phyloP scores from a whole-genome alignment of 2,113 vertebrate species.

The Cavia aperea region DNA sequence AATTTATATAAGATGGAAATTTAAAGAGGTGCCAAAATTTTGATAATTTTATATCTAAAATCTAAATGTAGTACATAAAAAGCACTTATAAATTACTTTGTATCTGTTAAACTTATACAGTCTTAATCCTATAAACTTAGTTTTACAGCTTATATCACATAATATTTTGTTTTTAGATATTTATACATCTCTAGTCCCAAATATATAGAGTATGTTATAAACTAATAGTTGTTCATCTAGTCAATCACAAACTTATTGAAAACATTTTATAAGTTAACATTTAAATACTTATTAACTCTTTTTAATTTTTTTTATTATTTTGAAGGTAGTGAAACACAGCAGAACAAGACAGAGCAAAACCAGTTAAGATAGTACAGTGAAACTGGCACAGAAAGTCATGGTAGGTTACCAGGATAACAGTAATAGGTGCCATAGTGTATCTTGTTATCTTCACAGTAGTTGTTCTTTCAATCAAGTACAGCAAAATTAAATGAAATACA shows the following conservation, averaged over 20 bases:
- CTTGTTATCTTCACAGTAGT: too few species aligned
- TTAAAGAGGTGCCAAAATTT: background rate
- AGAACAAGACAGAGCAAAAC: too few species aligned
- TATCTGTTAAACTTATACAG: background rate
- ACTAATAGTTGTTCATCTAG: background rate
- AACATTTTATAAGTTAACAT: background rate
- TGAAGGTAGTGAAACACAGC: too few species aligned
- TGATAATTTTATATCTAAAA: background rate
- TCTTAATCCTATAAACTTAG: background rate
- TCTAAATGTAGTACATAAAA: background rate
- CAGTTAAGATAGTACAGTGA: too few species aligned
- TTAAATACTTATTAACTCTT: background rate
- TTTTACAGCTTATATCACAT: background rate
- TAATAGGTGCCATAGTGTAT: too few species aligned
- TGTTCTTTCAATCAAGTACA: too few species aligned
- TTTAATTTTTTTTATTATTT: too few species aligned
- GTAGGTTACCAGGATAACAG: too few species aligned
- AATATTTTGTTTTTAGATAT: background rate
- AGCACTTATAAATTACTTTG: background rate
- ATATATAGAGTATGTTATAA: background rate
- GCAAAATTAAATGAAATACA: too few species aligned
- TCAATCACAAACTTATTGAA: background rate
- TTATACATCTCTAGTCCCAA: background rate
- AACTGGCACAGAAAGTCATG: too few species aligned
- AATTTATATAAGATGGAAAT: background rate